Evolutionary conservation across 2,888 invertebrate genomes (phyloP), one percentile per base, ranked within the genome.

Genomic region (Bruchidius siliquastri): DNA sequence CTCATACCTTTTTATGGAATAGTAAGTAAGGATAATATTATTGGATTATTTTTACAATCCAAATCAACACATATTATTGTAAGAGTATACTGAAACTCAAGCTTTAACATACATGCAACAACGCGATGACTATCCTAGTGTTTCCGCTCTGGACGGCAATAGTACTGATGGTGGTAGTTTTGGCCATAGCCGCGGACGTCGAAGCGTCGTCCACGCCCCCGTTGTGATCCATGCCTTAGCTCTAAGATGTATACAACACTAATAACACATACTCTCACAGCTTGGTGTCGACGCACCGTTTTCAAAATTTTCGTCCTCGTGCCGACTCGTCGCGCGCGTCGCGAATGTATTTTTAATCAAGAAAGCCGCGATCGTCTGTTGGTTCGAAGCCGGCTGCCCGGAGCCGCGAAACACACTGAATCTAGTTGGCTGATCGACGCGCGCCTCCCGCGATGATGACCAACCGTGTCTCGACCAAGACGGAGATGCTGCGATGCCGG

Each of bases 131-230:
- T 83, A 96, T 92, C 85, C 94, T 91, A 70, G 96, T 93, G 81
- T 91, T 91, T 78, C 95, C 96, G 84, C 95, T 94, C 85, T 95
- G 94, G 76, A 97, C 93, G 71, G 96, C 96, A 80, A 96, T 95
- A 74, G 96, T 96, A 86, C 95, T 95, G 83, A 96, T 93, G 80
- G 96, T 96, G 75, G 96, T 96, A 73, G 94, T 92, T 80, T 90
- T 89, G 72, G 88, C 80, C 85, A 86, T 85, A 6, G 86, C 84
- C 71, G 77, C 73, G 71, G 78, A 80, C 72, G 77, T 78, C 71
- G 77, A 72, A 72, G 73, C 73, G 68, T 78, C 79, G 67, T 76
- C 78, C 71, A 32, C 20, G 71, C 21, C 77, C 26, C 77, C 81
- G 77, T 81, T 81, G 77, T 83, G 83, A 77, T 81, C 77, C 32